Conservation (phyloP, 2,797 vertebrate genomes). For the Dromococcyx pavoninus region DNA sequence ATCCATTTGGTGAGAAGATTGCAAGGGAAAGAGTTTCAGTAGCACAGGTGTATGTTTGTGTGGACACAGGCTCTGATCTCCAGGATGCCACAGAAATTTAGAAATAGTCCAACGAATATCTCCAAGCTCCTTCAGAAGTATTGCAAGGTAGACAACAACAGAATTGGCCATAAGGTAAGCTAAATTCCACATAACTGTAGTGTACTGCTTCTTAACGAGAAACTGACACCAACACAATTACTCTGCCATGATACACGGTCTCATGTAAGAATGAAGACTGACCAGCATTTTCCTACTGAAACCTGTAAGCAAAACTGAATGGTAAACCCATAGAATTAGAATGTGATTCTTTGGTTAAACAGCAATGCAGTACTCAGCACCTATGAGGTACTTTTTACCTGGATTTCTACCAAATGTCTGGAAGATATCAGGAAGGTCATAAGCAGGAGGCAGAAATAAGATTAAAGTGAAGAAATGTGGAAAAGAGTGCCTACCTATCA, state of each 20-base stretch:
- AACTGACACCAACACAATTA: background rate
- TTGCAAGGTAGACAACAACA: background rate
- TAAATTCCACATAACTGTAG: background rate
- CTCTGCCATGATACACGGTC: rapidly evolving
- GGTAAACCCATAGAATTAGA: background rate
- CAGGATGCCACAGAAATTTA: background rate
- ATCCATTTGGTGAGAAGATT: background rate
- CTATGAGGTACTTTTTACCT: background rate
- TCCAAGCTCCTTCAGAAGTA: background rate
- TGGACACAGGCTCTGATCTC: background rate
- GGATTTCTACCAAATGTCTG: background rate
- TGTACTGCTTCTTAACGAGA: background rate
- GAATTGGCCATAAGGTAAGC: background rate
- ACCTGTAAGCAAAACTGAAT: background rate
- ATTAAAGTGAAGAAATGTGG: background rate
- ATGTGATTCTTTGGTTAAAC: background rate
- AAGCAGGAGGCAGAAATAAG: background rate
- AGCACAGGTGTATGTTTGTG: background rate
- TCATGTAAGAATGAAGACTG: background rate
- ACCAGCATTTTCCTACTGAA: background rate
- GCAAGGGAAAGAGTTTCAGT: background rate
- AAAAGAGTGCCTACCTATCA: background rate
- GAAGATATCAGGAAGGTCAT: background rate
- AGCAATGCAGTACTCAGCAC: background rate
- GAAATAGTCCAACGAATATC: background rate